A percentile compares a stretch with the other conserved stretches of the same genome.
Conservation (phyloP, 2,113 vertebrate species). For the Balaeniceps rex region DNA sequence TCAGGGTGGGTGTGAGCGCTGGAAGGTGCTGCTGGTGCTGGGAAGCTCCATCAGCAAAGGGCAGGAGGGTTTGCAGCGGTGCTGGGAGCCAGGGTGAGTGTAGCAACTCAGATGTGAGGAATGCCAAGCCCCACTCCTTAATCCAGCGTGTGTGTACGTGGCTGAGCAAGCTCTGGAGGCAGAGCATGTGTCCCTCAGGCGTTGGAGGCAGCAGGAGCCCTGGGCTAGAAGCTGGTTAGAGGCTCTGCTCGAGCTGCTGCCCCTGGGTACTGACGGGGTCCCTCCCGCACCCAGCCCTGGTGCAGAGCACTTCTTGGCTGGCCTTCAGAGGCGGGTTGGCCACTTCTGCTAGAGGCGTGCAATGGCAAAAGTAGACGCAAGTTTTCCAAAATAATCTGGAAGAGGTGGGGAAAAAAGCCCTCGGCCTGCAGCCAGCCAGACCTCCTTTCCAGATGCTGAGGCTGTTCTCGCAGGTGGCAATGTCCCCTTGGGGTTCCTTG, state of each 20-base stretch:
- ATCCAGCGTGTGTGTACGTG: rapidly evolving
- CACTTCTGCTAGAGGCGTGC: background rate
- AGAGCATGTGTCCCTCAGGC: background rate
- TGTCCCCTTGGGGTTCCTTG: no score
- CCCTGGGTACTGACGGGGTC: background rate
- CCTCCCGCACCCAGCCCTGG: no score
- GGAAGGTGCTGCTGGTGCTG: background rate
- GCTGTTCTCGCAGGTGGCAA: background rate
- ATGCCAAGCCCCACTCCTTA: background rate
- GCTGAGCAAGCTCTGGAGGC: background rate
- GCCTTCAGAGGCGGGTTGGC: background rate
- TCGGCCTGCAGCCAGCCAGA: background rate
- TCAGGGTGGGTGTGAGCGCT: rapidly evolving
- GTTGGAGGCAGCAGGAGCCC: background rate
- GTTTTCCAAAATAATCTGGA: background rate
- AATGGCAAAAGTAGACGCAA: background rate
- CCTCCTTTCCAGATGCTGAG: background rate
- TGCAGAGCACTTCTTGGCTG: background rate
- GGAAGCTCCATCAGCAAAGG: background rate
- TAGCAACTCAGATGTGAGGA: background rate
- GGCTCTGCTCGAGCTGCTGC: background rate
- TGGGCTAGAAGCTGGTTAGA: no score
- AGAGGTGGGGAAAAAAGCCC: no score
- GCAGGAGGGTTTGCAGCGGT: background rate
- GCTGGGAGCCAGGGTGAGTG: background rate